A percentile compares a stretch with the other conserved stretches of the same genome.
phyloP scores from a whole-genome alignment of 2,888 invertebrate genomes.

The Anticlea derivata region DNA sequence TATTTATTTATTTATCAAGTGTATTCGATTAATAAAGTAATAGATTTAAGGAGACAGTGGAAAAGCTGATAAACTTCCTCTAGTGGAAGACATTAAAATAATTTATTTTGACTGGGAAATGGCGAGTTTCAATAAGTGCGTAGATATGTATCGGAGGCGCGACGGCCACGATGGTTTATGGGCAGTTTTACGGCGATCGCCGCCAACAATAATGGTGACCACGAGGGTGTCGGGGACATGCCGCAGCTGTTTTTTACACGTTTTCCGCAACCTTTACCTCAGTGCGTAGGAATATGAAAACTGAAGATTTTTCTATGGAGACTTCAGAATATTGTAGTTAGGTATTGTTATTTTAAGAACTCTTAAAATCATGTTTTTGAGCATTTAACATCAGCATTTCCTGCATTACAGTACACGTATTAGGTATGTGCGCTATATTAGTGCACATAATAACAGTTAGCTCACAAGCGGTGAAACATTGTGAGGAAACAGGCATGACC shows the following conservation, averaged over 20 bases:
- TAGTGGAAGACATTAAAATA: slow-evolving; percentile 34
- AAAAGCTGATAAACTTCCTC: slow-evolving; percentile 7
- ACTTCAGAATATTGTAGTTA: neutral
- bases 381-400: too few relatives aligned
- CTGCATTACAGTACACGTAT: too few relatives aligned
- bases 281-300: slow-evolving; percentile 48
- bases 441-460: too few relatives aligned
- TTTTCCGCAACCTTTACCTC: slow-evolving; percentile 68
- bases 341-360: too few relatives aligned
- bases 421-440: too few relatives aligned
- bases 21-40: too few relatives aligned
- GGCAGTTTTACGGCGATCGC: slow-evolving; percentile 68
- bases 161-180: slow-evolving; percentile 63
- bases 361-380: too few relatives aligned
- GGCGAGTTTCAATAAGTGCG: slow-evolving; percentile 64
- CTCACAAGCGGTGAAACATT: too few relatives aligned
- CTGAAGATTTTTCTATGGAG: slow-evolving; percentile 31
- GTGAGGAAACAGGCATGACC: too few relatives aligned
- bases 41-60: too few relatives aligned
- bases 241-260: slow-evolving; percentile 87
- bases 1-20: too few relatives aligned
- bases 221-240: slow-evolving; percentile 67
- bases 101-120: slow-evolving; percentile 46
- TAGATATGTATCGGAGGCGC: slow-evolving; percentile 56
- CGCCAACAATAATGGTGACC: slow-evolving; percentile 73